A percentile compares a stretch with the other conserved stretches of the same genome.
Conservation (phyloP, 2,113 vertebrate genomes). For the Aix galericulata region DNA sequence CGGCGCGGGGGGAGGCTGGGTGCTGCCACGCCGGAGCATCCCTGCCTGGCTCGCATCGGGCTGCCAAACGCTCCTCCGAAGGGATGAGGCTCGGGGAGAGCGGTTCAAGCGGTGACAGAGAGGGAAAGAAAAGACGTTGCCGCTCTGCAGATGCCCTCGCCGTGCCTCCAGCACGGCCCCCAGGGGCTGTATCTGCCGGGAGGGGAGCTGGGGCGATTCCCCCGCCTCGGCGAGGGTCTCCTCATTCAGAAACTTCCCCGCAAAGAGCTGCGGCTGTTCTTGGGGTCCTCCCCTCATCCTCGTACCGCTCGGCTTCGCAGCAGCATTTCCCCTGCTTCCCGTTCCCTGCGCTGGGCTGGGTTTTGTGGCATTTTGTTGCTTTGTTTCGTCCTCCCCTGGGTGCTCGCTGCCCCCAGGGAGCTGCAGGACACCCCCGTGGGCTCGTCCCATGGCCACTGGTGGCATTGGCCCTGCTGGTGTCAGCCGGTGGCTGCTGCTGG, state of each 20-base stretch:
- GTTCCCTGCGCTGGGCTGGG: not conserved
- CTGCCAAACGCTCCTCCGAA: not conserved
- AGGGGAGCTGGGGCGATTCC: not conserved
- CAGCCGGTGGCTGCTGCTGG: not conserved
- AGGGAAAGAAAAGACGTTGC: not conserved
- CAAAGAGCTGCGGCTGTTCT: not conserved
- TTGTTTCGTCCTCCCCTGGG: not conserved
- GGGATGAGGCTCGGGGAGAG: not conserved
- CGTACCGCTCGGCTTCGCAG: not conserved
- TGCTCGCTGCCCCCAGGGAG: not conserved
- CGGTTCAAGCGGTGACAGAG: not conserved
- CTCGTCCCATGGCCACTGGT: not conserved
- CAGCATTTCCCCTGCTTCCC: not conserved
- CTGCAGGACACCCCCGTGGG: not conserved
- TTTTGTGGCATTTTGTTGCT: not conserved
- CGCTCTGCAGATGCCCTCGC: not conserved
- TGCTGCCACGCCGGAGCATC: not conserved
- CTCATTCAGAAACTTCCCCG: constrained; percentile 15
- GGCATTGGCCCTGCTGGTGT: not conserved
- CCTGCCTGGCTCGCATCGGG: not conserved
- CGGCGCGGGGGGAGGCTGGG: not conserved
- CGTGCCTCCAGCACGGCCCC: not conserved
- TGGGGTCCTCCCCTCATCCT: not conserved
- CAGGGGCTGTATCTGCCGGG: not conserved
- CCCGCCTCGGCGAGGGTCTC: not conserved